A percentile compares a stretch with the other conserved stretches of the same genome.
Evolutionary conservation across 2,797 vertebrate species (phyloP).

Genomic region (Neoniphon sammara): DNA sequence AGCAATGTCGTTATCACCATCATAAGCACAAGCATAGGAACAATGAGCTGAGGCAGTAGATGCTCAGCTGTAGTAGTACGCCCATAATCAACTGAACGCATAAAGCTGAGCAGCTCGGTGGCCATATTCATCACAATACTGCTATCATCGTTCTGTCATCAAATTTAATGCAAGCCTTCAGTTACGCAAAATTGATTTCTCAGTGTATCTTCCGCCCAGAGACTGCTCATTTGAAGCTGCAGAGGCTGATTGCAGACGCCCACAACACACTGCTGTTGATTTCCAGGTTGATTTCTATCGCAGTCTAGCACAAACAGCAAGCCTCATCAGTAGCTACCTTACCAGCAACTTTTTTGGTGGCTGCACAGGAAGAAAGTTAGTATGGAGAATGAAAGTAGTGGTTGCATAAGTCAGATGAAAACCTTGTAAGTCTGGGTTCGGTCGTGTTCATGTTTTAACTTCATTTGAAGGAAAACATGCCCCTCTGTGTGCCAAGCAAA

Average conservation of each 20-base stretch:
- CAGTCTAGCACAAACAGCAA: neutral
- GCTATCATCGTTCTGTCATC: constrained; percentile 15
- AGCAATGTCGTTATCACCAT: constrained; percentile 46
- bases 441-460: no score
- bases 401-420: no score
- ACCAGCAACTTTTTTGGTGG: no score
- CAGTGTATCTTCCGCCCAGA: neutral
- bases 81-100: constrained; percentile 33
- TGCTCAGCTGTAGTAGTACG: constrained; percentile 32
- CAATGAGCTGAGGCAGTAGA: constrained; percentile 30
- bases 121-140: constrained; percentile 4
- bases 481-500: no score
- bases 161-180: constrained; percentile 12
- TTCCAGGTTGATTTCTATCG: constrained; percentile 13
- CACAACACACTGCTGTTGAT: neutral
- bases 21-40: constrained; percentile 33
- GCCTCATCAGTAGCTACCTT: no score
- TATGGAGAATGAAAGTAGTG: no score
- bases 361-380: no score
- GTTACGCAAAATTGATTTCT: constrained; percentile 2
- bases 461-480: no score
- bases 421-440: no score
- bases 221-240: constrained; percentile 10
- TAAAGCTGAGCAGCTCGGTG: constrained; percentile 14
- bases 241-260: neutral